These are phyloP conservation scores for Biston stratarius DNA, from an alignment of 2,888 invertebrate genomes.

Conservation along the genomic window DNA sequence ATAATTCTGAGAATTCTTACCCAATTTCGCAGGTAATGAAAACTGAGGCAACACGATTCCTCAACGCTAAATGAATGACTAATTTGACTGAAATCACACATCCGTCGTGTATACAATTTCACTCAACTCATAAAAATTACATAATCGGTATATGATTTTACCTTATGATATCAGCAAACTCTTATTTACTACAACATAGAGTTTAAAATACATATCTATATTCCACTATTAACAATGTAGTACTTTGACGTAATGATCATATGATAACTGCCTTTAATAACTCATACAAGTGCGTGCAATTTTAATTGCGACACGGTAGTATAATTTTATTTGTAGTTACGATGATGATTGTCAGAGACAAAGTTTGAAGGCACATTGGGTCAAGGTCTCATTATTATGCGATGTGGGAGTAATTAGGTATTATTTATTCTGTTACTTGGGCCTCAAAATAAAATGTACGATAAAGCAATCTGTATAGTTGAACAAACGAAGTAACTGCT, in stretches of 20 bases:
- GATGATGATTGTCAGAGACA: conserved; percentile 28
- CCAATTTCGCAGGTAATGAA: conserved; percentile 18
- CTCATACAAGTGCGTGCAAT: conserved; percentile 5
- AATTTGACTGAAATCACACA: conserved; percentile 45
- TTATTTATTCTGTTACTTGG: conserved; percentile 22
- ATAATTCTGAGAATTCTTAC: conserved; percentile 13
- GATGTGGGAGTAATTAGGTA: conserved; percentile 4
- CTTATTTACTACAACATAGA: conserved; percentile 5
- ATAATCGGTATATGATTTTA: conserved; percentile 34
- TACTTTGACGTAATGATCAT: conserved; percentile 19
- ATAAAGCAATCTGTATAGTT: too few relatives aligned
- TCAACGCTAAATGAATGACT: conserved; percentile 43
- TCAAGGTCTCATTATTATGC: conserved; percentile 38
- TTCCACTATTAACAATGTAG: conserved; percentile 9
- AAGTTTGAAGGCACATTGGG: conserved; percentile 41
- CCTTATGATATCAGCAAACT: not conserved
- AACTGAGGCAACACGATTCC: conserved; percentile 41
- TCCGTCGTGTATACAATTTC: conserved; percentile 44
- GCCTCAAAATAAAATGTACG: conserved; percentile 23
- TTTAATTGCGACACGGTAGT: conserved; percentile 30
- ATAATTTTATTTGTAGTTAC: conserved; percentile 22
- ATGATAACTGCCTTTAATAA: conserved; percentile 12
- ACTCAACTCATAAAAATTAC: conserved; percentile 41
- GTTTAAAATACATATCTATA: conserved; percentile 15
- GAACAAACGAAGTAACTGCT: too few relatives aligned